Evolutionary conservation across 1,140 invertebrate species (phyloP).

Genomic region (Euwallacea fornicatus): DNA sequence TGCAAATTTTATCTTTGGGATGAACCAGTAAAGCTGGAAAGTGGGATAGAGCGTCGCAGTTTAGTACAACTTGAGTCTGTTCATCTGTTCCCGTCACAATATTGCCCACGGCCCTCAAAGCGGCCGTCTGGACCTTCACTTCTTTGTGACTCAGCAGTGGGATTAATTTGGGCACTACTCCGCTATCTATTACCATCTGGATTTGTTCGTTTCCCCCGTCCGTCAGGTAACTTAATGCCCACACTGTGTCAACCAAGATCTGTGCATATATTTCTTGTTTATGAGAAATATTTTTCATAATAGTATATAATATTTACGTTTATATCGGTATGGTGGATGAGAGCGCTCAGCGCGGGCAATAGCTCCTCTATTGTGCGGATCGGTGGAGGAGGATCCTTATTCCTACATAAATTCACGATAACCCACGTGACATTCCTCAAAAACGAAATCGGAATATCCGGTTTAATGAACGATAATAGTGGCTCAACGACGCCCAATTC

Average conservation of each 20-base stretch:
- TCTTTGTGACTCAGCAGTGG: slow-evolving; percentile 94
- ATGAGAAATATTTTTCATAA: too few species aligned
- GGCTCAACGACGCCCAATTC: slow-evolving; percentile 87
- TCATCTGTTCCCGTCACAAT: slow-evolving; percentile 99
- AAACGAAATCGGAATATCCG: slow-evolving; percentile 90
- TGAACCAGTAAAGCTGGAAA: slow-evolving; percentile 88
- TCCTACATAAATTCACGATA: slow-evolving; percentile 95
- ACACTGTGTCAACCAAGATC: slow-evolving; percentile 98
- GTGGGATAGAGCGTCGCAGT: slow-evolving; percentile 90
- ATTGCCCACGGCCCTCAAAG: slow-evolving; percentile 95
- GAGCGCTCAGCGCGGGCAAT: slow-evolving; percentile 88
- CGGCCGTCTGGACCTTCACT: slow-evolving; percentile 97
- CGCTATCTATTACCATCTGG: slow-evolving; percentile 97
- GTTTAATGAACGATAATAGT: slow-evolving; percentile 87
- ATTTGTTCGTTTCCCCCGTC: slow-evolving; percentile 99
- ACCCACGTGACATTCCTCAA: slow-evolving; percentile 98
- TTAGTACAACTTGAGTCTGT: slow-evolving; percentile 90
- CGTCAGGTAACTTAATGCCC: slow-evolving; percentile 98
- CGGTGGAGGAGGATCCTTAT: slow-evolving; percentile 91
- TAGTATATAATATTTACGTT: slow-evolving; percentile 72
- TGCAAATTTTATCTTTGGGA: slow-evolving; percentile 82
- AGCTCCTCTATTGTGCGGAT: slow-evolving; percentile 87
- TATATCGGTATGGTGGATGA: slow-evolving; percentile 94
- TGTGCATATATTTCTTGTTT: slow-evolving; percentile 54
- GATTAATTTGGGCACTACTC: slow-evolving; percentile 92